phyloP scores from a whole-genome alignment of 2,888 invertebrate genomes.

The Melanophora roralis region DNA sequence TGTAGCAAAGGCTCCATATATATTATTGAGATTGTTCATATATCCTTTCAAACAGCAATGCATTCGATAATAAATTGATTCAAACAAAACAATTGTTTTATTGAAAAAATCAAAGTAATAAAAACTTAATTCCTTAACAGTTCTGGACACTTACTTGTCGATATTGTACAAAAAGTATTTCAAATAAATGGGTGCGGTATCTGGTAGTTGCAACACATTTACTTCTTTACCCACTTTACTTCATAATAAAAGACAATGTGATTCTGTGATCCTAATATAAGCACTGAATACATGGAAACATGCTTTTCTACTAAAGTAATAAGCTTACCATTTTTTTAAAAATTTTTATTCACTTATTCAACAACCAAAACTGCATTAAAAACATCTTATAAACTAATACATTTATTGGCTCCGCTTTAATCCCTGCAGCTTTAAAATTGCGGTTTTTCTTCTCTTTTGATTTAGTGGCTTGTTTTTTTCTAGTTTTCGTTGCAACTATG shows the following conservation, averaged over 20 bases:
- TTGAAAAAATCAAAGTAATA: too few species aligned
- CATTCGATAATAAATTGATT: too few species aligned
- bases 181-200: conserved; percentile 53
- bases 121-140: conserved; percentile 13
- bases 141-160: conserved; percentile 10
- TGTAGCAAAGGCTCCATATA: too few species aligned
- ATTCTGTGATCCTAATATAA: conserved; percentile 37
- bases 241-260: conserved; percentile 22
- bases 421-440: conserved; percentile 72
- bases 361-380: neutral
- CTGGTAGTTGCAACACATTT: conserved; percentile 48
- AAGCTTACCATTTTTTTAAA: neutral
- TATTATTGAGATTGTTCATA: too few species aligned
- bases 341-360: neutral
- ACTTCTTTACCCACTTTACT: conserved; percentile 1
- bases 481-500: conserved; percentile 46
- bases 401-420: conserved; percentile 69
- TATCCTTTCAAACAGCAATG: too few species aligned
- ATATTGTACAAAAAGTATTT: conserved; percentile 5
- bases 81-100: too few species aligned
- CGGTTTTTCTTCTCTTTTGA: conserved; percentile 45
- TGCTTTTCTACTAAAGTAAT: too few species aligned
- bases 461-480: conserved; percentile 1
- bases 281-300: neutral
- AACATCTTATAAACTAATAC: conserved; percentile 66